phyloP scores from a whole-genome alignment of 2,797 vertebrate genomes.

The Poeciliopsis presidionis region DNA sequence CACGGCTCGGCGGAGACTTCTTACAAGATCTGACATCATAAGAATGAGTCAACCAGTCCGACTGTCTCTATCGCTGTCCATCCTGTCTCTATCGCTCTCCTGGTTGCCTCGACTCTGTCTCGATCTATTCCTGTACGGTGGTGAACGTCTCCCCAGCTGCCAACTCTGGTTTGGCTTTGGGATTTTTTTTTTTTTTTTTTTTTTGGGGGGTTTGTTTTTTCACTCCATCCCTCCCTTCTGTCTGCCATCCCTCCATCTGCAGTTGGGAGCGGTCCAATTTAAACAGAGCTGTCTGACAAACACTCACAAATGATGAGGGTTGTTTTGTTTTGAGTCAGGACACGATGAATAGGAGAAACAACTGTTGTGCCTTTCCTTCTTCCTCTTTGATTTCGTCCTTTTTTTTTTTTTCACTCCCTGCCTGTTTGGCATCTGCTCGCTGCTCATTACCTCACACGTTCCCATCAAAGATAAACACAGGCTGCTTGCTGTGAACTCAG shows the following conservation, averaged over 20 bases:
- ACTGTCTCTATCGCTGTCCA: slow-evolving; percentile 54
- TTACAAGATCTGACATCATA: slow-evolving; percentile 63
- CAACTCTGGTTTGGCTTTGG: slow-evolving; percentile 53
- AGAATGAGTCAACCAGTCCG: slow-evolving; percentile 66
- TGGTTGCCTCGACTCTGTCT: slow-evolving; percentile 34
- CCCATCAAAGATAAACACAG: slow-evolving; percentile 59
- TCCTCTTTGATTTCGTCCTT: slow-evolving; percentile 1
- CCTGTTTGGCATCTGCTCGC: slow-evolving; percentile 56
- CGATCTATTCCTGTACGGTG: slow-evolving; percentile 45
- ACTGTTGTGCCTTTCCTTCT: slow-evolving; percentile 23
- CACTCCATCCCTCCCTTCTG: slow-evolving; percentile 42
- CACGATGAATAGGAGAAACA: slow-evolving; percentile 25
- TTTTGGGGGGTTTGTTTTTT: slow-evolving; percentile 37
- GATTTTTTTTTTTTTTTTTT: slow-evolving; percentile 44
- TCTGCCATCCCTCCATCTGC: neutral
- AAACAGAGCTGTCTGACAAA: slow-evolving; percentile 55
- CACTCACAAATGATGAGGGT: slow-evolving; percentile 15
- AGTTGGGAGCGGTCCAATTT: slow-evolving; percentile 28
- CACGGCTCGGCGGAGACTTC: slow-evolving; percentile 46
- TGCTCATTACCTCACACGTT: slow-evolving; percentile 41
- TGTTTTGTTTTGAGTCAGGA: slow-evolving; percentile 15
- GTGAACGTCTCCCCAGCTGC: slow-evolving; percentile 48
- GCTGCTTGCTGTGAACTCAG: slow-evolving; percentile 41
- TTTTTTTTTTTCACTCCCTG: slow-evolving; percentile 19
- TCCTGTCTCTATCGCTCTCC: slow-evolving; percentile 44